These are phyloP conservation scores for Germaria angustata DNA, from an alignment of 2,888 invertebrate species.

Conservation along the genomic window DNA sequence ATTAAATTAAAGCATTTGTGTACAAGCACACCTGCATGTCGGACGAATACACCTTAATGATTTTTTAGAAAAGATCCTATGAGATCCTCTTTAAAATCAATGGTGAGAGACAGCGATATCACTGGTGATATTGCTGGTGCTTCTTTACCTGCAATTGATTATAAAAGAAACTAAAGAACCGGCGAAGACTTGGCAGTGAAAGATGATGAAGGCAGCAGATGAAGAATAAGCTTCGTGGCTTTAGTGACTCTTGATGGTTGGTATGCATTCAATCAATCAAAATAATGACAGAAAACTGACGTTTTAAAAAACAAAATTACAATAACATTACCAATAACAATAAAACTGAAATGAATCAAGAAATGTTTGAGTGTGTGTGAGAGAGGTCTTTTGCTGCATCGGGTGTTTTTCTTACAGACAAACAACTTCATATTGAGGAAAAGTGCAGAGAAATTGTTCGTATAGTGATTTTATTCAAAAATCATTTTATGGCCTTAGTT, in stretches of 20 bases:
- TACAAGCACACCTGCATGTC: not conserved
- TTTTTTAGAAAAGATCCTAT: not conserved
- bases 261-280: constrained; percentile 70
- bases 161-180: not conserved
- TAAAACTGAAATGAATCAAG: constrained; percentile 28
- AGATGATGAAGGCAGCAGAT: constrained; percentile 36
- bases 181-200: not conserved
- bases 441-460: too few relatives aligned
- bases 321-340: constrained; percentile 49
- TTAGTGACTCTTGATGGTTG: constrained; percentile 47
- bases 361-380: not conserved
- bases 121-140: constrained; percentile 55
- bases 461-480: too few relatives aligned
- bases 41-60: not conserved
- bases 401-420: not conserved
- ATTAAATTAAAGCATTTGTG: not conserved
- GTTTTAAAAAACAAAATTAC: constrained; percentile 58
- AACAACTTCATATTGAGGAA: too few relatives aligned
- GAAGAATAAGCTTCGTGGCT: constrained; percentile 40
- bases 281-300: constrained; percentile 69
- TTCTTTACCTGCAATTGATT: constrained; percentile 8
- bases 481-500: too few relatives aligned
- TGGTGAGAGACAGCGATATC: constrained; percentile 52
- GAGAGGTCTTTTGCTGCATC: not conserved
- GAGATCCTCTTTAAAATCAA: not conserved